These are phyloP conservation scores for Stenodema calcarata DNA, from an alignment of 2,888 invertebrate species.

Conservation along the genomic window DNA sequence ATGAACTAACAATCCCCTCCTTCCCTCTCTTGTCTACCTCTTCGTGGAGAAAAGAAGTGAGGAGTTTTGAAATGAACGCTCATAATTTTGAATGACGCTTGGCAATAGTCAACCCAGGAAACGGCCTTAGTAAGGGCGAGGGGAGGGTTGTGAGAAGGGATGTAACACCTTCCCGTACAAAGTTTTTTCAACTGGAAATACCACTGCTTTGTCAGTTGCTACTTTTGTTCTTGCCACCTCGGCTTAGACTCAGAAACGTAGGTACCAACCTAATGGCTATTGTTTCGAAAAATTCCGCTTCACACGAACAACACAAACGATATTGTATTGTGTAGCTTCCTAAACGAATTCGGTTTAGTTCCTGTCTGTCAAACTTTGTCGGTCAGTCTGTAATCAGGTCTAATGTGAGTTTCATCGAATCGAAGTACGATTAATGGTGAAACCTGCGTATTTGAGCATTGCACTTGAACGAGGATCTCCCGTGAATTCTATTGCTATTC, in stretches of 20 bases:
- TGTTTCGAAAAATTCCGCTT: background rate
- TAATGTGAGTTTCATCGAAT: too few species aligned
- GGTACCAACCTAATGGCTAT: too few species aligned
- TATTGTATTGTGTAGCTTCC: too few species aligned
- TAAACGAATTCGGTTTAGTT: too few species aligned
- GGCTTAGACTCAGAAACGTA: background rate
- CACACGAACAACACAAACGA: too few species aligned
- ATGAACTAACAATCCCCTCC: background rate
- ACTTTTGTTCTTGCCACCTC: background rate
- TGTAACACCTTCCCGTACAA: background rate
- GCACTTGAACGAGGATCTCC: too few species aligned
- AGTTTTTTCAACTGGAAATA: constrained; percentile 30
- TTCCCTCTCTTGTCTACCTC: background rate
- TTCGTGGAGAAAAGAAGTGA: background rate
- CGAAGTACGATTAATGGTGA: too few species aligned
- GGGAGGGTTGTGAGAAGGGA: background rate
- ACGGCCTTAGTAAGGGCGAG: background rate
- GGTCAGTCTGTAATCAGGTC: too few species aligned
- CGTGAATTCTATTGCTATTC: too few species aligned
- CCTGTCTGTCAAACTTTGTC: too few species aligned
- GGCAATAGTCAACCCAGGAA: background rate
- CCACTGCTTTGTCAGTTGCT: background rate
- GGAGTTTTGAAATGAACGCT: background rate
- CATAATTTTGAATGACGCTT: background rate
- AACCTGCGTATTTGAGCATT: too few species aligned